Evolutionary conservation across 2,797 vertebrate species (phyloP).

Genomic region (Megaceryle alcyon): DNA sequence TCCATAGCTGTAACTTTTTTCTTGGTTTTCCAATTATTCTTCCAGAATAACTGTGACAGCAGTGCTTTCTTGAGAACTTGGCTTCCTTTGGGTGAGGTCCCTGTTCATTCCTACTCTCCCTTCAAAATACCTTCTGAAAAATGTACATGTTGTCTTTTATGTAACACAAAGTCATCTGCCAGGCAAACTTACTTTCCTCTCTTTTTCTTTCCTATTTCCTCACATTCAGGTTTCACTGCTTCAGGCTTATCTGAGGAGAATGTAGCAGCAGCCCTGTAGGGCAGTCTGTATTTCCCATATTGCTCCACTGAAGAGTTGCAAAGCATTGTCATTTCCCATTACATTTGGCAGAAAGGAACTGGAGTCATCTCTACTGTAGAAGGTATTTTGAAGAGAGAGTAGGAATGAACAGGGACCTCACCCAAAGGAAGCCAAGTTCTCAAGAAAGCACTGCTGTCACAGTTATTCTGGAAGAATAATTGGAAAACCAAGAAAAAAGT

Average conservation of each 20-base stretch:
- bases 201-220: neutral
- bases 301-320: neutral
- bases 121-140: neutral
- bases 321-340: neutral
- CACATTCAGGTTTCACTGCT: neutral
- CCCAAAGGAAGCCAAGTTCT: neutral
- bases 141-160: neutral
- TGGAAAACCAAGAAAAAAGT: neutral
- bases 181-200: neutral
- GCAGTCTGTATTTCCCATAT: neutral
- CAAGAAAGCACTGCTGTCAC: neutral
- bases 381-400: neutral
- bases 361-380: neutral
- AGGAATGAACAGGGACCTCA: neutral
- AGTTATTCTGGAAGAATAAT: neutral
- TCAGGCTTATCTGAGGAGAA: neutral
- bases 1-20: neutral
- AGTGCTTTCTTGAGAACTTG: neutral
- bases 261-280: neutral
- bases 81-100: neutral
- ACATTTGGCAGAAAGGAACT: neutral
- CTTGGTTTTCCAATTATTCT: neutral
- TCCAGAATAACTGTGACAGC: neutral
- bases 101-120: neutral
- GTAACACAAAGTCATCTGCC: neutral